A percentile compares a stretch with the other conserved stretches of the same genome.
phyloP scores from a whole-genome alignment of 1,140 invertebrate species.

The Sinella curviseta region DNA sequence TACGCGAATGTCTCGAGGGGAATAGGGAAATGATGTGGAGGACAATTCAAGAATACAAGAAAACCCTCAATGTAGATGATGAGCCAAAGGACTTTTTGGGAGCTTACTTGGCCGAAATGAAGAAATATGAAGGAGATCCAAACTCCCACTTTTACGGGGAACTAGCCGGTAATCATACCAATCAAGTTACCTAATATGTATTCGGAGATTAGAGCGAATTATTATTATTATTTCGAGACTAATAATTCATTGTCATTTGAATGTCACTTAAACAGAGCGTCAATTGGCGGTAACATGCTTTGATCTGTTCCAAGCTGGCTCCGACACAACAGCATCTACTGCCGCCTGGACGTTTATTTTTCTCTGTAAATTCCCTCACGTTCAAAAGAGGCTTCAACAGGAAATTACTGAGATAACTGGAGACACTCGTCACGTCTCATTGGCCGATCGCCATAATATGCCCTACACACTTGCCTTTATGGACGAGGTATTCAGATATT shows the following conservation, averaged over 20 bases:
- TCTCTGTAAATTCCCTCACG: constrained; percentile 24
- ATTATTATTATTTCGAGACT: background rate
- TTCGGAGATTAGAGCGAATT: background rate
- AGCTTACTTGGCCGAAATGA: background rate
- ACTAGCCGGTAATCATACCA: background rate
- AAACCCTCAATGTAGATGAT: background rate
- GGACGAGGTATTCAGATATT: background rate
- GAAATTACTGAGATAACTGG: constrained; percentile 2
- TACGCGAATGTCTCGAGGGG: background rate
- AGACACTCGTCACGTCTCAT: background rate
- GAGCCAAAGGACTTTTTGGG: background rate
- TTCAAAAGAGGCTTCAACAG: constrained; percentile 24
- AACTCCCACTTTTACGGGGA: background rate
- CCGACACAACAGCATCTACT: constrained; percentile 11
- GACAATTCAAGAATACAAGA: background rate
- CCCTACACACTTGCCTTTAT: background rate
- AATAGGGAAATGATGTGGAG: background rate
- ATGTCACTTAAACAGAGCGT: background rate
- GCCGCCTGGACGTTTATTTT: constrained; percentile 16
- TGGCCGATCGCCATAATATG: background rate
- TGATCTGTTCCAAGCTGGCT: too few relatives aligned
- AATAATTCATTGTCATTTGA: background rate
- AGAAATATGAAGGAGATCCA: background rate
- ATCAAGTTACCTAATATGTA: background rate
- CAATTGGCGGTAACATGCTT: too few relatives aligned